Evolutionary conservation across 2,888 invertebrate species (phyloP), one percentile per base, ranked within the genome.

Genomic region (Sepiola atlantica): DNA sequence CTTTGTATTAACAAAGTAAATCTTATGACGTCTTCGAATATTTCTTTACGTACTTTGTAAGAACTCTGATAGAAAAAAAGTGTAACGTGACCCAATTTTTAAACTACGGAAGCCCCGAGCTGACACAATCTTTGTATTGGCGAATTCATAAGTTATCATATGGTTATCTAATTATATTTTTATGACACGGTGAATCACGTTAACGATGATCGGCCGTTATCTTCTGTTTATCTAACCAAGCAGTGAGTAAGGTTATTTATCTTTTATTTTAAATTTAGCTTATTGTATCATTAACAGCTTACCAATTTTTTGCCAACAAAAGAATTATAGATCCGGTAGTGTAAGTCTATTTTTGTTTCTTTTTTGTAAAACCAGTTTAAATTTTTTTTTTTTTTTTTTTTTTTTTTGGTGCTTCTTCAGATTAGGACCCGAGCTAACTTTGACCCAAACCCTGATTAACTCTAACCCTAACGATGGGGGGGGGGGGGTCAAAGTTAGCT

Each of bases 1-100:
- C n/a, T 77, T 77, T 77, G 28, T 28, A 77, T 77, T n/a, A 32
- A 77, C 77, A 77, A 32, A 77, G 77, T 77, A 16, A 77, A 18
- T 20, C 77, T 77, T 32, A n/a, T 77, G 77, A 77, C 32, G 1
- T 77, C 21, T 77, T 77, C 77, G n/a, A 77, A 77, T 24, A 12
- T 28, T n/a, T 77, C 32, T 32, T n/a, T 77, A 61, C 24, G 21
- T 10, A 61, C 61, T 61, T 61, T 28, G 28, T 12, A 77, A 77
- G 77, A n/a, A 77, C n/a, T 77, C n/a, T n/a, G 14, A 77, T 12
- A n/a, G 77, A 77, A 77, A n/a, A n/a, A 77, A 77, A 32, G n/a
- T 77, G n/a, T 77, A 77, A 77, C 77, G 77, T 77, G 77, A 77
- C 77, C 77, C 77, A 77, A 77, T 77, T 77, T 77, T 77, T 77